Conservation (phyloP, 2,113 vertebrate genomes). For the Tor tambroides region DNA sequence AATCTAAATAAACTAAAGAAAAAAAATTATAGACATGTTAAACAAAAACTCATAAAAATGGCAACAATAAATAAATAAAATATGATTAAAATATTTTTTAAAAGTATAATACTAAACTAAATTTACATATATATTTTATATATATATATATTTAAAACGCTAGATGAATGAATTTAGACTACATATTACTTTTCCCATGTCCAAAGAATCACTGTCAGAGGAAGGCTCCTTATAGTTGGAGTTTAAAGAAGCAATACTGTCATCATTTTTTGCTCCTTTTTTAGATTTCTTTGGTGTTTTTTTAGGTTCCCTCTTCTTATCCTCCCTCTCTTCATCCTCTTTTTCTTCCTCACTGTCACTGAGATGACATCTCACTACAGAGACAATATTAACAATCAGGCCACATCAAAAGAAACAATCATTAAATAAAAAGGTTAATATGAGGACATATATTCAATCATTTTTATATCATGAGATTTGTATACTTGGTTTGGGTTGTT, state of each 20-base stretch:
- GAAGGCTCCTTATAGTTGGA: conserved; percentile 74
- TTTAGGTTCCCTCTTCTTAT: conserved; percentile 62
- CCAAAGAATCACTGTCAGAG: conserved; percentile 64
- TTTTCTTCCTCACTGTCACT: conserved; percentile 71
- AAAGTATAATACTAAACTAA: too few species aligned
- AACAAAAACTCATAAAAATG: neutral
- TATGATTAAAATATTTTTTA: too few species aligned
- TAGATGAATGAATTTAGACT: neutral
- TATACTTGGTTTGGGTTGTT: conserved; percentile 69
- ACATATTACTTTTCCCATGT: conserved; percentile 67
- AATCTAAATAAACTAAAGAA: too few species aligned
- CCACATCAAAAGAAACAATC: neutral
- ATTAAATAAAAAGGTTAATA: neutral
- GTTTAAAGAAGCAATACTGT: conserved; percentile 71
- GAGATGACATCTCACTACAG: conserved; percentile 72
- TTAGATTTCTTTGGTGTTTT: conserved; percentile 62
- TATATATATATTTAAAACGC: too few species aligned
- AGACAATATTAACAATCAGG: neutral
- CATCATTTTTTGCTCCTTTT: conserved; percentile 62
- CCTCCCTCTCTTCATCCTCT: conserved; percentile 60
- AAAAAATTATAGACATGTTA: too few species aligned
- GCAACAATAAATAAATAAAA: too few species aligned
- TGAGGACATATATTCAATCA: neutral
- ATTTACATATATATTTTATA: too few species aligned
- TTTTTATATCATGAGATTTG: neutral